A percentile compares a stretch with the other conserved stretches of the same genome.
phyloP scores from a whole-genome alignment of 2,888 invertebrate species.

The Hyalella azteca region DNA sequence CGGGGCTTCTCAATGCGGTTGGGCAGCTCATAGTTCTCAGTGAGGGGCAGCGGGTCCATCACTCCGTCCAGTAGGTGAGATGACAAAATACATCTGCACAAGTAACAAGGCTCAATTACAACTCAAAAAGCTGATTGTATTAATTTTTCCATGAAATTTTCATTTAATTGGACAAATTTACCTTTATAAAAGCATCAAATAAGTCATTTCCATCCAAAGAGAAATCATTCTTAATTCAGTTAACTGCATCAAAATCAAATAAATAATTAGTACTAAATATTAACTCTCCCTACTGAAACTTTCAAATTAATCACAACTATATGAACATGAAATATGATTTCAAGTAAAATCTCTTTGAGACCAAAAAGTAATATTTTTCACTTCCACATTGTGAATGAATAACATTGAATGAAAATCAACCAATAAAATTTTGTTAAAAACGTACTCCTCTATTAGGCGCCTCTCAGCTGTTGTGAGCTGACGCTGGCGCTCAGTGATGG shows the following conservation, averaged over 20 bases:
- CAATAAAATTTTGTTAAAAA: background rate
- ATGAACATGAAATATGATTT: background rate
- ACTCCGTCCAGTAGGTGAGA: constrained; percentile 3
- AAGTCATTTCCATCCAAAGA: background rate
- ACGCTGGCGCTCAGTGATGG: background rate
- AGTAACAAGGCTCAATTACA: background rate
- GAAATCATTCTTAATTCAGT: background rate
- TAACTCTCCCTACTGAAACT: background rate
- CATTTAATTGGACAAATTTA: background rate
- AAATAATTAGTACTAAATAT: background rate
- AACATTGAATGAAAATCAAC: background rate
- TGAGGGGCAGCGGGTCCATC: background rate
- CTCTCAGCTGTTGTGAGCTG: background rate
- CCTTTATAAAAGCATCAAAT: background rate
- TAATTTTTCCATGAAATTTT: background rate
- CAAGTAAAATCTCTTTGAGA: background rate
- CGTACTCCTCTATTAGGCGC: background rate
- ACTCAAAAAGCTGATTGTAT: background rate
- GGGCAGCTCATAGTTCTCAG: constrained; percentile 13
- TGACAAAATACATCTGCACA: background rate
- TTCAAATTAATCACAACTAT: background rate
- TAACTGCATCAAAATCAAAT: background rate
- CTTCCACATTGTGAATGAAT: background rate
- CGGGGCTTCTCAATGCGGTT: constrained; percentile 10
- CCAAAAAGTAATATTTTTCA: background rate